Evolutionary conservation across 1,140 invertebrate genomes (phyloP).

Genomic region (Drosophila paulistorum): DNA sequence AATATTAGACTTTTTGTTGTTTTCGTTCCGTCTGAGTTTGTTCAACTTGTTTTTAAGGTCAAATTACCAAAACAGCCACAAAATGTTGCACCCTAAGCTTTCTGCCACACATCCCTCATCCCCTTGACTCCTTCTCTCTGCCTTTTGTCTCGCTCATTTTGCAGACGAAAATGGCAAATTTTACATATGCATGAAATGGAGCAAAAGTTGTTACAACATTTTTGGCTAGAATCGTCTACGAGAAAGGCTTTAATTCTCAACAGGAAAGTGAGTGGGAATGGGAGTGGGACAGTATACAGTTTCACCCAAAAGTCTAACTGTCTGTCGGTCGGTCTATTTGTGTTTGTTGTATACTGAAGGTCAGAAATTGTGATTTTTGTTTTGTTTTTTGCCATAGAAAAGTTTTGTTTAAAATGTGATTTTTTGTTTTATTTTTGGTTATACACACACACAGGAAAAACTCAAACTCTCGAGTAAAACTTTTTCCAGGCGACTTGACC

Average conservation of each 20-base stretch:
- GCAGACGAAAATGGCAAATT: conserved; percentile 39
- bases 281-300: neutral
- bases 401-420: conserved; percentile 37
- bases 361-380: conserved; percentile 36
- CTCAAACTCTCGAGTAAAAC: conserved; percentile 46
- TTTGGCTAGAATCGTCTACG: conserved; percentile 28
- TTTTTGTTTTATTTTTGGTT: neutral
- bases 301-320: conserved; percentile 23
- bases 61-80: conserved; percentile 56
- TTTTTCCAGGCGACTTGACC: conserved; percentile 67
- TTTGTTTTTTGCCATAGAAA: conserved; percentile 4
- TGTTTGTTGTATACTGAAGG: conserved; percentile 37
- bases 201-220: conserved; percentile 72
- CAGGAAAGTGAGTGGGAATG: neutral
- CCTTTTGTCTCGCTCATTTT: neutral
- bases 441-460: conserved; percentile 3
- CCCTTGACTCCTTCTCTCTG: neutral
- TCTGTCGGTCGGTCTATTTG: conserved; percentile 18
- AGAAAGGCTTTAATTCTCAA: conserved; percentile 26
- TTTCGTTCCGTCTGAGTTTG: conserved; percentile 26
- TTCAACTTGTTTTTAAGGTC: conserved; percentile 70
- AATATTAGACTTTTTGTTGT: conserved; percentile 56
- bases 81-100: conserved; percentile 28
- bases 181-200: conserved; percentile 63
- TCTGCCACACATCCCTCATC: conserved; percentile 4